These are phyloP conservation scores for Pseudococcus longispinus DNA, from an alignment of 2,888 invertebrate genomes.

Conservation along the genomic window DNA sequence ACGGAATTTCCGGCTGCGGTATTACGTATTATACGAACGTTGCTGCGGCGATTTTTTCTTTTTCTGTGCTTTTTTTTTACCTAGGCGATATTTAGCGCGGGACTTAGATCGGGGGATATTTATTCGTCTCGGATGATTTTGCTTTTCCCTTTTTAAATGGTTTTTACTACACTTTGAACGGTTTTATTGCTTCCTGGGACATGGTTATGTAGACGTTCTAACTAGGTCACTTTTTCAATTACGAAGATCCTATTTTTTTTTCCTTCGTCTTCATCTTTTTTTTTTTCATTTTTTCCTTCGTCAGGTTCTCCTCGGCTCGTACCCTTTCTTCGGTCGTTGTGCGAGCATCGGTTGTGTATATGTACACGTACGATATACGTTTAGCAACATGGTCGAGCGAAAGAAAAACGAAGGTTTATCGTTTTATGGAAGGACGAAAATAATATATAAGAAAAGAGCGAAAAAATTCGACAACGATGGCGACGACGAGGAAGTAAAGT, in stretches of 20 bases:
- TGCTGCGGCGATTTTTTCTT: not conserved
- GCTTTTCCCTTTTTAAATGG: conserved; percentile 25
- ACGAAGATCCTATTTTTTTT: conserved; percentile 10
- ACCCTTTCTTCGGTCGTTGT: too few relatives aligned
- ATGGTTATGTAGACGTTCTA: not conserved
- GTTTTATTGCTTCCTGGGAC: conserved; percentile 35
- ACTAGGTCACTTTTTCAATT: conserved; percentile 31
- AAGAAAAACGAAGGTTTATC: conserved; percentile 2
- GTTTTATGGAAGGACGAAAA: not conserved
- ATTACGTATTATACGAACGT: not conserved
- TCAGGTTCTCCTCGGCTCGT: not conserved
- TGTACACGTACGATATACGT: not conserved
- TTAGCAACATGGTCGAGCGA: not conserved
- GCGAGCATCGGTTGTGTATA: not conserved
- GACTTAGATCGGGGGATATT: not conserved
- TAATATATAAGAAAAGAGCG: not conserved
- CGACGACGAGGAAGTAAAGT: not conserved
- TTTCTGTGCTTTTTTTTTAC: not conserved
- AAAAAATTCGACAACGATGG: not conserved
- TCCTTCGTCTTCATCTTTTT: not conserved
- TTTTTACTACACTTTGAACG: conserved; percentile 32
- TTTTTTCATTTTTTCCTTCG: not conserved
- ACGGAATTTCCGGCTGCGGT: conserved; percentile 13
- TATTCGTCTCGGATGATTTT: conserved; percentile 37
- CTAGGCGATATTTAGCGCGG: not conserved